phyloP scores from a whole-genome alignment of 1,140 invertebrate genomes.

The Drosophila kikkawai region DNA sequence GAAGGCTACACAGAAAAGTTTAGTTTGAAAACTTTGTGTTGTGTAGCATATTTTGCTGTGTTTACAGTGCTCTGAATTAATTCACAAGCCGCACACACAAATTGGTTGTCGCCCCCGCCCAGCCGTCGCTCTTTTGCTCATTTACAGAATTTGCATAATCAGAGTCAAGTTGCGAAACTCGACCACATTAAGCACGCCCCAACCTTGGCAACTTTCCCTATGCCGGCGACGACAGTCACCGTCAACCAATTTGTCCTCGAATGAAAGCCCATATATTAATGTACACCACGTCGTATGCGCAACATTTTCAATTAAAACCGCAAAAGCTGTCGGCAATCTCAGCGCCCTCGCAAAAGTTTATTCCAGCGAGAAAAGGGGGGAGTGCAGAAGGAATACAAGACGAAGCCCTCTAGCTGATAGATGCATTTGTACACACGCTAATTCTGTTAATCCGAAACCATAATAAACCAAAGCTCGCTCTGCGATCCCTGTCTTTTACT shows the following conservation, averaged over 20 bases:
- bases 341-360: constrained; percentile 46
- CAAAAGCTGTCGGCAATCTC: constrained; percentile 60
- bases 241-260: constrained; percentile 61
- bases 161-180: constrained; percentile 38
- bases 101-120: constrained; percentile 25
- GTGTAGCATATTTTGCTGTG: constrained; percentile 26
- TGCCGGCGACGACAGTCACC: constrained; percentile 19
- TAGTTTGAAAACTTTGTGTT: constrained; percentile 30
- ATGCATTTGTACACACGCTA: constrained; percentile 62
- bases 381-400: not conserved
- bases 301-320: constrained; percentile 77
- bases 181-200: constrained; percentile 54
- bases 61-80: constrained; percentile 35
- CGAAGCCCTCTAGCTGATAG: not conserved
- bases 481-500: constrained; percentile 2
- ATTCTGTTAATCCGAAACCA: constrained; percentile 76
- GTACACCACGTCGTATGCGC: constrained; percentile 71
- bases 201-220: constrained; percentile 59
- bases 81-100: constrained; percentile 39
- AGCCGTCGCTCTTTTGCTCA: constrained; percentile 32
- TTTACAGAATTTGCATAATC: constrained; percentile 67
- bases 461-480: constrained; percentile 54
- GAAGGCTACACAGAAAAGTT: constrained; percentile 15
- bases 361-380: not conserved
- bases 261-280: constrained; percentile 32